Percentiles rank a stretch among this genome's conserved stretches.
Evolutionary conservation across 2,113 vertebrate genomes (phyloP).

Genomic region (Entomyzon cyanotis): DNA sequence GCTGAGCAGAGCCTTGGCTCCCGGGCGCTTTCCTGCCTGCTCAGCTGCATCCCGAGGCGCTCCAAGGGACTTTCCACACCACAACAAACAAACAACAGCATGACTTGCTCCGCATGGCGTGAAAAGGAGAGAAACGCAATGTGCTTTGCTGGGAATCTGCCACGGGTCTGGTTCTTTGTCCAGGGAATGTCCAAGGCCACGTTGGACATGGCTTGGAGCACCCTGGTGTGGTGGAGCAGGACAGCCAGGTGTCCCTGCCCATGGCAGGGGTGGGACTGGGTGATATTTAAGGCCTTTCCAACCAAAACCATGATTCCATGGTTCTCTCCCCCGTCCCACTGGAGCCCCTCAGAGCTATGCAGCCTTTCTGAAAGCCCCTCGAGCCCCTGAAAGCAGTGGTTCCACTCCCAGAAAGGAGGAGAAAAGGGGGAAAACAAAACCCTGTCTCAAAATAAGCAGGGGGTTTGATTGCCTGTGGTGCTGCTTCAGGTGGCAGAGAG

Average conservation of each 20-base stretch:
- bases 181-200: background rate
- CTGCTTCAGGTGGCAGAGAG: background rate
- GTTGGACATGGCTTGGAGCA: fast-evolving
- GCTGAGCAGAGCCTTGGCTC: background rate
- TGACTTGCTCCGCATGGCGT: fast-evolving
- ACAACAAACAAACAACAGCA: background rate
- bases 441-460: background rate
- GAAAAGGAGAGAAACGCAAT: background rate
- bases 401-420: background rate
- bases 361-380: background rate
- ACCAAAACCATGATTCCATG: background rate
- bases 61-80: background rate
- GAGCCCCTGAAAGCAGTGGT: background rate
- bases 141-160: background rate
- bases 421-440: fast-evolving
- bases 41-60: fast-evolving
- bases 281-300: background rate
- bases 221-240: background rate
- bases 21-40: fast-evolving
- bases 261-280: background rate
- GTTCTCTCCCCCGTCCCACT: background rate
- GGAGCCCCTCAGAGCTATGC: background rate
- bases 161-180: fast-evolving
- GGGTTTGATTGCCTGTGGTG: background rate
- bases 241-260: background rate